Percentiles rank a stretch among this genome's conserved stretches.
Evolutionary conservation across 2,888 invertebrate genomes (phyloP).

Genomic region (Mythimna impura): DNA sequence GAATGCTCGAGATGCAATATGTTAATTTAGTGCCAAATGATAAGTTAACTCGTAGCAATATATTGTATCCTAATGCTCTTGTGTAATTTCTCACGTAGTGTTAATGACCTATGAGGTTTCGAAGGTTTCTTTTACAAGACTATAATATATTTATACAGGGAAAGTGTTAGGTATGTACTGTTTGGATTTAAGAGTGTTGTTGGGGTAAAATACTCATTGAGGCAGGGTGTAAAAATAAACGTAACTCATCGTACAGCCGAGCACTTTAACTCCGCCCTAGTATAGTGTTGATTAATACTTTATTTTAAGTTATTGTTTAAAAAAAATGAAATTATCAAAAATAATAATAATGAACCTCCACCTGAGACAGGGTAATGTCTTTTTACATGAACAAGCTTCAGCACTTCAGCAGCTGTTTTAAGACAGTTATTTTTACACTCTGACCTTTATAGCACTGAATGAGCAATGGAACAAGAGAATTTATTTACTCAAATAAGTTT

Average conservation of each 20-base stretch:
- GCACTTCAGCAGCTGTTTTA: conserved; percentile 57
- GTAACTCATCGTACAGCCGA: conserved; percentile 59
- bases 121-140: conserved; percentile 90
- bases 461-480: conserved; percentile 90
- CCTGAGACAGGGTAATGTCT: conserved; percentile 69
- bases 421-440: conserved; percentile 86
- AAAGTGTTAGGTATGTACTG: conserved; percentile 89
- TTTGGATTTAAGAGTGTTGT: conserved; percentile 88
- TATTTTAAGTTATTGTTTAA: conserved; percentile 58
- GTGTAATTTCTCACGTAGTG: conserved; percentile 89
- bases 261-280: conserved; percentile 61
- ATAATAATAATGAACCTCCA: conserved; percentile 61
- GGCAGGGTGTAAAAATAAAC: conserved; percentile 87
- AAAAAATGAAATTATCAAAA: conserved; percentile 49
- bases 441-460: conserved; percentile 86
- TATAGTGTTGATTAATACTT: conserved; percentile 73
- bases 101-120: conserved; percentile 89
- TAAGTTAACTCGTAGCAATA: conserved; percentile 90
- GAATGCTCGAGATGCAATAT: conserved; percentile 90
- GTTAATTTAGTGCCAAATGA: conserved; percentile 91
- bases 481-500: conserved; percentile 90
- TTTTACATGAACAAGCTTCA: conserved; percentile 57
- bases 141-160: conserved; percentile 90
- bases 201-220: conserved; percentile 89
- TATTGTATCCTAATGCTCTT: conserved; percentile 89